These are phyloP conservation scores for Ochotona curzoniae DNA, from an alignment of 2,113 vertebrate genomes.

Conservation along the genomic window DNA sequence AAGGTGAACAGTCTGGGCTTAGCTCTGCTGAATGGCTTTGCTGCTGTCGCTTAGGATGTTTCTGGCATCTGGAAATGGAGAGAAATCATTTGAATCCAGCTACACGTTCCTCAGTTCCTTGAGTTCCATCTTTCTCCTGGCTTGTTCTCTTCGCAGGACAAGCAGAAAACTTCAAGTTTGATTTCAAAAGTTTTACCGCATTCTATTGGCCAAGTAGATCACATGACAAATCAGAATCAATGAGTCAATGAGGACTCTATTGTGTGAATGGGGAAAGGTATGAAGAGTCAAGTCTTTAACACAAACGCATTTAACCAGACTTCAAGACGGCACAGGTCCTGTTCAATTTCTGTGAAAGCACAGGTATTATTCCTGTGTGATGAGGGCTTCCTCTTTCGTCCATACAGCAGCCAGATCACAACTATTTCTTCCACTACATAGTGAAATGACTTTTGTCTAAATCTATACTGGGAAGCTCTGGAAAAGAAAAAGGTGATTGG, in stretches of 20 bases:
- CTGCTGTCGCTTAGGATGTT: background rate
- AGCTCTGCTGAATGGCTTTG: background rate
- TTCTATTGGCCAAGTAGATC: background rate
- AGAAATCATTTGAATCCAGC: background rate
- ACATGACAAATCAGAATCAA: background rate
- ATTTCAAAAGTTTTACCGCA: background rate
- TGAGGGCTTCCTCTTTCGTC: background rate
- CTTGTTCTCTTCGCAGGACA: background rate
- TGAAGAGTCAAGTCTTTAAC: background rate
- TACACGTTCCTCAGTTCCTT: background rate
- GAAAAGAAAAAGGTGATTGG: background rate
- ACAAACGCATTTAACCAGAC: background rate
- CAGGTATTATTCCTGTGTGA: background rate
- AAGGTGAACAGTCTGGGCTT: background rate
- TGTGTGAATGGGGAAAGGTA: background rate
- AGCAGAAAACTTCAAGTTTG: background rate
- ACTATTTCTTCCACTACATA: background rate
- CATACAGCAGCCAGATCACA: too few relatives aligned
- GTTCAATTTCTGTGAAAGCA: background rate
- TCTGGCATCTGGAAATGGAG: background rate
- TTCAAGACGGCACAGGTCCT: background rate
- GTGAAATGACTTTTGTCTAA: background rate
- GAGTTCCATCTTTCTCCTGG: background rate
- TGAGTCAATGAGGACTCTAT: background rate
- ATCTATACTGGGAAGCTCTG: background rate